Percentiles rank a stretch among this genome's conserved stretches.
Conservation (phyloP, 2,888 invertebrate genomes). For the Arctia plantaginis region DNA sequence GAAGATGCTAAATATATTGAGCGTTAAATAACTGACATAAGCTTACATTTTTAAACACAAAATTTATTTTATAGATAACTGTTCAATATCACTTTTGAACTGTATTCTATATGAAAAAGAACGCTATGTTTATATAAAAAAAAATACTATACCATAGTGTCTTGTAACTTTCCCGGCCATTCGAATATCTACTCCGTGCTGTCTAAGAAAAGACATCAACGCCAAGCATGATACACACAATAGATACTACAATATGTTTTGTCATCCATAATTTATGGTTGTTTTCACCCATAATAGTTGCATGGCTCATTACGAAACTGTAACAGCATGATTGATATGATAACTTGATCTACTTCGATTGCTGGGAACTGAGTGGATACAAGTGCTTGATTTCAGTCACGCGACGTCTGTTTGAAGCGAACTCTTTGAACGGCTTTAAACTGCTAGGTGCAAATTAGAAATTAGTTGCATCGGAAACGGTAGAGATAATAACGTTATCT, state of each 20-base stretch:
- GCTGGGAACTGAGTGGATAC: constrained; percentile 60
- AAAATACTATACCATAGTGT: not conserved
- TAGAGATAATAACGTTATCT: constrained; percentile 41
- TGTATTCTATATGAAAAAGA: not conserved
- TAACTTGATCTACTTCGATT: constrained; percentile 57
- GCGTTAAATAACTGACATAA: no score
- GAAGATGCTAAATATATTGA: no score
- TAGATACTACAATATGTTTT: constrained; percentile 29
- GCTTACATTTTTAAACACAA: not conserved
- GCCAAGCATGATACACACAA: constrained; percentile 38
- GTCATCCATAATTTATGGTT: constrained; percentile 25
- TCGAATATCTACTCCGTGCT: constrained; percentile 41
- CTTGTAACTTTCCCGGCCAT: constrained; percentile 7
- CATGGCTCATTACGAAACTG: constrained; percentile 41
- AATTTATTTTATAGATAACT: not conserved
- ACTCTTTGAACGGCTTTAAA: constrained; percentile 26
- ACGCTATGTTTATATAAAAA: not conserved
- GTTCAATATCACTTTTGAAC: not conserved
- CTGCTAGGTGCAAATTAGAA: no score
- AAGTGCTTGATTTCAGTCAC: constrained; percentile 55
- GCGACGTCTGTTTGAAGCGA: constrained; percentile 44
- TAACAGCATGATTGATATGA: constrained; percentile 54
- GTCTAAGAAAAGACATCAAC: constrained; percentile 79
- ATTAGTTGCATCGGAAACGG: constrained; percentile 40
- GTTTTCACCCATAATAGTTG: constrained; percentile 31